phyloP scores from a whole-genome alignment of 2,113 vertebrate genomes.

The Ameiurus melas region DNA sequence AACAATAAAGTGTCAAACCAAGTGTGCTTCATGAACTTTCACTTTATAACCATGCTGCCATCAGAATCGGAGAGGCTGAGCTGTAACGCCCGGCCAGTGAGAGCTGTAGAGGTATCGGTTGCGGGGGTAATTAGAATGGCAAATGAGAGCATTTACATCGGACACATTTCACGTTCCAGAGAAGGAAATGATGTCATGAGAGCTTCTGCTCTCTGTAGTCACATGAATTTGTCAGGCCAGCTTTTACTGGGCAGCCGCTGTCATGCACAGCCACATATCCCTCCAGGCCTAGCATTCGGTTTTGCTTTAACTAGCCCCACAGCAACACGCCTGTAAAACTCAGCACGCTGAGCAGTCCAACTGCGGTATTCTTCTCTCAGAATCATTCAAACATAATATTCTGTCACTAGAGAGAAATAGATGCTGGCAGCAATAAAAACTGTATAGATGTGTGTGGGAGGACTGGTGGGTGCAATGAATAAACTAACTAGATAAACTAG shows the following conservation, averaged over 20 bases:
- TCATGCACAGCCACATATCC: constrained; percentile 18
- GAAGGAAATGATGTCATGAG: constrained; percentile 62
- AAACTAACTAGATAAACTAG: constrained; percentile 30
- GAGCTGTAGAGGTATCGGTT: constrained; percentile 54
- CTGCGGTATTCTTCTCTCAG: constrained; percentile 1
- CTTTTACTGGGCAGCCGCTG: constrained; percentile 63
- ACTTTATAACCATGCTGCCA: constrained; percentile 63
- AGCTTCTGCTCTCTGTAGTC: constrained; percentile 54
- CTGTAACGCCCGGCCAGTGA: constrained; percentile 51
- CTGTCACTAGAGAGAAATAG: background rate
- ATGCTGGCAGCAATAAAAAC: constrained; percentile 11
- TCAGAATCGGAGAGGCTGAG: constrained; percentile 49
- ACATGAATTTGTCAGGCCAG: constrained; percentile 62
- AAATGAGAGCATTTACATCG: constrained; percentile 68
- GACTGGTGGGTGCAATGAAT: constrained; percentile 26
- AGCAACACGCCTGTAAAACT: constrained; percentile 19
- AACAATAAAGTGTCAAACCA: constrained; percentile 65
- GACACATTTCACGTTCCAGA: constrained; percentile 54
- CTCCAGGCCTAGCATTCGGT: constrained; percentile 15
- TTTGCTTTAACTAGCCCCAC: constrained; percentile 23
- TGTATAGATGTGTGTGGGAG: constrained; percentile 25
- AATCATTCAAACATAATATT: constrained; percentile 25
- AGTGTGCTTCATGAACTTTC: constrained; percentile 65
- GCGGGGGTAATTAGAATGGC: constrained; percentile 62
- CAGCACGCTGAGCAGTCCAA: background rate